Evolutionary conservation across 1,140 invertebrate genomes (phyloP).

Genomic region (Drosophila lacteicornis): DNA sequence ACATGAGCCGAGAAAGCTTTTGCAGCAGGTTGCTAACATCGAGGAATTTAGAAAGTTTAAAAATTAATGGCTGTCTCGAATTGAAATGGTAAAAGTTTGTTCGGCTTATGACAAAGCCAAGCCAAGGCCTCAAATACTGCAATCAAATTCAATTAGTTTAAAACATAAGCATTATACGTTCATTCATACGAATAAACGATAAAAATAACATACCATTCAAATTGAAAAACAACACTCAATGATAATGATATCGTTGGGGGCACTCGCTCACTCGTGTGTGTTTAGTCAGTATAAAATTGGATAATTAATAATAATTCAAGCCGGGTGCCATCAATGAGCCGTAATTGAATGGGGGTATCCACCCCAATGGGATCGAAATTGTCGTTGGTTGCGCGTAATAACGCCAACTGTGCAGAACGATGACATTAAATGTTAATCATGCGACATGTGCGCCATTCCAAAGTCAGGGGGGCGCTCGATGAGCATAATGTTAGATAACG

Average conservation of each 20-base stretch:
- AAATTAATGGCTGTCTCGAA: conserved; percentile 1
- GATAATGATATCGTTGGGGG: too few species aligned
- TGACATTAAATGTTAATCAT: conserved; percentile 10
- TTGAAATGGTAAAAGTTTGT: conserved; percentile 16
- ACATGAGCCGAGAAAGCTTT: conserved; percentile 7
- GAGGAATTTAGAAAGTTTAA: conserved; percentile 11
- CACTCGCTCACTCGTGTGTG: background rate
- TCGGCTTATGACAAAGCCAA: conserved; percentile 1
- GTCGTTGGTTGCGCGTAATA: conserved; percentile 2
- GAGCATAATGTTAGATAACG: background rate
- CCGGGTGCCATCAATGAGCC: conserved; percentile 6
- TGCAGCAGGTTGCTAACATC: conserved; percentile 9
- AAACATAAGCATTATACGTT: background rate
- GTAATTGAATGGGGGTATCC: conserved; percentile 8
- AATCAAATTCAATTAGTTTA: conserved; percentile 3
- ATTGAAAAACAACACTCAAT: background rate
- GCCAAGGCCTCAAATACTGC: background rate
- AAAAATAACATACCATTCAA: background rate
- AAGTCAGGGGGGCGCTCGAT: too few species aligned
- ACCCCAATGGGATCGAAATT: conserved; percentile 6
- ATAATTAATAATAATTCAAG: conserved; percentile 10
- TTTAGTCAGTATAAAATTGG: conserved; percentile 9
- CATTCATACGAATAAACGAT: background rate
- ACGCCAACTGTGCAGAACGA: conserved; percentile 13
- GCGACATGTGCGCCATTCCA: conserved; percentile 9